Evolutionary conservation across 2,888 invertebrate species (phyloP).

Genomic region (Drosophila mimica): DNA sequence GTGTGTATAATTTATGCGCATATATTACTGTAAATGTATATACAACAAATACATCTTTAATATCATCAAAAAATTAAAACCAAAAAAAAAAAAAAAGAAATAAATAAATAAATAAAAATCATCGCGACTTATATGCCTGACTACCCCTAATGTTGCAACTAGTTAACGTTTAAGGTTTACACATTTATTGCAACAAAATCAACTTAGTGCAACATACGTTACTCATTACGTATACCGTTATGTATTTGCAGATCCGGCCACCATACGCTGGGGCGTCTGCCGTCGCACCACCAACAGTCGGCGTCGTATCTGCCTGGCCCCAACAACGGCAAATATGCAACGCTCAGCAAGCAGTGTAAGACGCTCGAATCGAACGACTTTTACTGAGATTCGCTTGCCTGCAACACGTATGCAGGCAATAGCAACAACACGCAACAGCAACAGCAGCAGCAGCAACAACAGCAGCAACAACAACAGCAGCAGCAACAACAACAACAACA

Average conservation of each 20-base stretch:
- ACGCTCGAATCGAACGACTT: constrained; percentile 96
- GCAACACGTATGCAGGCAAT: constrained; percentile 86
- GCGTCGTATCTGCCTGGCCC: constrained; percentile 86
- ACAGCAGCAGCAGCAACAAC: constrained; percentile 53
- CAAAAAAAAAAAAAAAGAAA: not conserved
- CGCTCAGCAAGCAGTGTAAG: constrained; percentile 97
- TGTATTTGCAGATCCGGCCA: constrained; percentile 82
- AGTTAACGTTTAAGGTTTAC: constrained; percentile 26
- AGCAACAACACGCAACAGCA: constrained; percentile 79
- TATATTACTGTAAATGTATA: not conserved
- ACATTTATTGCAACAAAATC: constrained; percentile 25
- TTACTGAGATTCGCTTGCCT: constrained; percentile 92
- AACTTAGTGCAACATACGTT: not conserved
- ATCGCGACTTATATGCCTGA: constrained; percentile 18
- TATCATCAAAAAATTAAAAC: not conserved
- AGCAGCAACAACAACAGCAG: constrained; percentile 10
- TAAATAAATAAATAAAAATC: not conserved
- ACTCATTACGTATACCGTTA: constrained; percentile 13
- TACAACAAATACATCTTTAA: not conserved
- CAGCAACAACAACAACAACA: constrained; percentile 43
- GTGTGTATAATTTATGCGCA: not conserved
- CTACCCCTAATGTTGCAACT: constrained; percentile 44
- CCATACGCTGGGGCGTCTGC: constrained; percentile 89
- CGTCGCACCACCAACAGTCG: constrained; percentile 85
- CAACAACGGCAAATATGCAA: constrained; percentile 95